Base-by-base conservation (phyloP, 1,140 invertebrate genomes). In the Samia ricini region DNA sequence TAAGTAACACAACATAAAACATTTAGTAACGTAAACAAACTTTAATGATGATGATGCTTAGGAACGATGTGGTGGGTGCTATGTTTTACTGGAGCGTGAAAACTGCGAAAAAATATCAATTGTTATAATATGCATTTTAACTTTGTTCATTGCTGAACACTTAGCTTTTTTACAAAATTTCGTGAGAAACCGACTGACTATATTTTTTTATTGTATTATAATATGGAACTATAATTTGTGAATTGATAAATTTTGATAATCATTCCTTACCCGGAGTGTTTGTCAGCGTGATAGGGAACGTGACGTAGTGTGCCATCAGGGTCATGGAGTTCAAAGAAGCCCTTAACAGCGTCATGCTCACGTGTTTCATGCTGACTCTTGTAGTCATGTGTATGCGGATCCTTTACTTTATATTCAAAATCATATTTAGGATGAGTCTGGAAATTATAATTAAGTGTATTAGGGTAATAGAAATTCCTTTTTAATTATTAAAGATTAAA, bases 281-380 rank as follows among this genome's bases (percentile, higher is more conserved):
- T 79, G 60, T 81, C 74, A n/a, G 78, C 78, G 54, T 76, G 77
- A 61, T 88, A 85, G 21, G 85, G 72, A 4, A 89, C 83, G 29
- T 77, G 77, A 20, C 79, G 74, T 29, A 74, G 64, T 18, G 75
- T 67, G 56, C 84, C 89, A 24, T 88, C 84, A n/a, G 91, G 87
- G 66, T 92, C 84, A 49, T 91, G 73, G 42, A 91, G 72, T 5
- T 77, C 79, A 73, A 91, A 92, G 42, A 79, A 73, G 23, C 91
- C 89, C 36, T 81, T 80, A n/a, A 91, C 84, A 1, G 77, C 75
- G 73, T 77, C 91, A 72, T 74, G 70, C 73, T 89, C 63, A 52
- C 81, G 81, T 19, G 66, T 42, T 63, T 83, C 81, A 12, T 78
- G 73, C 60, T 83, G 78, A 1, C 61, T 69, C 61, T 83, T 83